Evolutionary conservation across 2,113 vertebrate genomes (phyloP), one percentile per base, ranked within the genome.

Genomic region (Ictalurus punctatus): DNA sequence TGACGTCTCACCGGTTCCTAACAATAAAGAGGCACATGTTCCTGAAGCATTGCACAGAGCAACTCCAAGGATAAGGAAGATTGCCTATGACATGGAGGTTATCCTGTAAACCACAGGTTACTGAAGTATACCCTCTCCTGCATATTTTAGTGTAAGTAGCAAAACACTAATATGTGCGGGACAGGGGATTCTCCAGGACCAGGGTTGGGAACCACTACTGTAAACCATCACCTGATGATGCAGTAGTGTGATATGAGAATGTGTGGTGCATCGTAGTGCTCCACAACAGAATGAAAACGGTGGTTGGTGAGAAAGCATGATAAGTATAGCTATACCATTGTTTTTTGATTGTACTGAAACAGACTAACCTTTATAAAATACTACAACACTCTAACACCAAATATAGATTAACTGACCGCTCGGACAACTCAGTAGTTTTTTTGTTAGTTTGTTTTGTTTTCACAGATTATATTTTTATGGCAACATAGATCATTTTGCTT

Each of bases 41-140:
- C 37, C 34, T 76, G 56, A 84, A 63, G 13, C 25, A 3, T 10
- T 84, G 27, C 69, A 25, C 12, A 67, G 16, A 40, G 16, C 83
- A 69, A 37, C n/a, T 40, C 34, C 19, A 54, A 86, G 27, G 34
- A 89, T 89, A 56, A 84, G 30, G 58, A 85, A 80, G 83, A 84
- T 88, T 65, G 87, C 87, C 9, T 88, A 88, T 65, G 87, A 88
- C 27, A 88, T 88, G 48, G 87, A 88, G 82, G 40, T 88, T 23
- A 78, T 74, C 12, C 58, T 82, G 19, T 69, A 87, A 87, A 8
- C 63, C 6, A 23, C 6, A 0, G 59, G 21, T 34, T 67, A 16
- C 27, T 63, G 25, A 30, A 13, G 8, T 48, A 23, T 65, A 5
- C 2, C 40, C 40, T 52, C 58, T 86, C 23, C 37, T 40, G 10